Evolutionary conservation across 2,113 vertebrate genomes (phyloP).

Genomic region (Chaenocephalus aceratus): DNA sequence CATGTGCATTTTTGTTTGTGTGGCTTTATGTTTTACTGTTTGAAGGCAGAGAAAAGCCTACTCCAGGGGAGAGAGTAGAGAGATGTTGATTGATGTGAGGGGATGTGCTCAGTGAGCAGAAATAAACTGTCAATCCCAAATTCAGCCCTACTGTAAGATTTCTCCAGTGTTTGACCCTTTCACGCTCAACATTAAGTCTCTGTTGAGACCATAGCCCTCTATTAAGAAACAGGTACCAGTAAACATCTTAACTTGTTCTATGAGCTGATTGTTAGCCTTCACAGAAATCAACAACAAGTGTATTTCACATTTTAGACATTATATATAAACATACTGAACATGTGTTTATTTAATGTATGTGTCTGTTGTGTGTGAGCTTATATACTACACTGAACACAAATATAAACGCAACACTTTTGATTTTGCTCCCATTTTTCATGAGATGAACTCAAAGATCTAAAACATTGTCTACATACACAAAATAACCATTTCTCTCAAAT

Average conservation of each 20-base stretch:
- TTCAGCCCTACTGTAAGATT: conserved; percentile 24
- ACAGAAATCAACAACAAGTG: background rate
- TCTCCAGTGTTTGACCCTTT: conserved; percentile 26
- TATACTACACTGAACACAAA: background rate
- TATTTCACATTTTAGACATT: background rate
- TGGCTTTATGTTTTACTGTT: conserved; percentile 45
- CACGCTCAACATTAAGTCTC: background rate
- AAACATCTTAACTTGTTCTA: background rate
- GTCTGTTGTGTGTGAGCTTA: conserved; percentile 12
- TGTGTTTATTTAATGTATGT: background rate
- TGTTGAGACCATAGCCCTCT: background rate
- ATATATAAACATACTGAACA: background rate
- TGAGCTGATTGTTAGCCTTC: background rate
- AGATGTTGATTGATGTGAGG: conserved; percentile 55
- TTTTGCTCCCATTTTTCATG: too few relatives aligned
- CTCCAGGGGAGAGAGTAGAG: background rate
- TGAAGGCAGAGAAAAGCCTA: conserved; percentile 48
- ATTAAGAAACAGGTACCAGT: background rate
- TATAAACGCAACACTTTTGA: too few relatives aligned
- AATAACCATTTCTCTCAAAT: too few relatives aligned
- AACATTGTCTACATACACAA: too few relatives aligned
- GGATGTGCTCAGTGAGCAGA: conserved; percentile 62
- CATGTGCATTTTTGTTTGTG: conserved; percentile 28
- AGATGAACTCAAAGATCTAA: too few relatives aligned
- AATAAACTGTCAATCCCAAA: conserved; percentile 43